Percentiles rank a stretch among this genome's conserved stretches.
These are phyloP conservation scores for Cyrtodaria siliqua DNA, from an alignment of 2,888 invertebrate species.

Conservation along the genomic window DNA sequence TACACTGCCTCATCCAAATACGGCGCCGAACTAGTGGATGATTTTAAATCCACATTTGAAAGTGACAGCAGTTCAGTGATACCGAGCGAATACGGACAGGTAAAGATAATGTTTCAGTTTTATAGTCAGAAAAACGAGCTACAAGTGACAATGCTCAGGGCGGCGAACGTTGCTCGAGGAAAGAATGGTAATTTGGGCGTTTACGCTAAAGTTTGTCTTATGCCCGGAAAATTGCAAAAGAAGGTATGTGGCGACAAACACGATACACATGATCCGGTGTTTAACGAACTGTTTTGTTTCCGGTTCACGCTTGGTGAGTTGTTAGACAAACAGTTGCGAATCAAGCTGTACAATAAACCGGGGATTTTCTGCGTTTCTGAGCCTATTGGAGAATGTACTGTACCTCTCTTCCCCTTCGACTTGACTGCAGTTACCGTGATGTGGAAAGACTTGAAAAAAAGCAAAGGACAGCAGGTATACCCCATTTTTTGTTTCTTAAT, in stretches of 20 bases:
- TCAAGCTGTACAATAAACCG: constrained; percentile 52
- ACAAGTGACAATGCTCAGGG: constrained; percentile 35
- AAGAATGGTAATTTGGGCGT: constrained; percentile 26
- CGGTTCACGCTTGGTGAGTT: constrained; percentile 26
- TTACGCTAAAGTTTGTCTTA: constrained; percentile 32
- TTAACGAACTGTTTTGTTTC: constrained; percentile 46
- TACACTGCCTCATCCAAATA: neutral
- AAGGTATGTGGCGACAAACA: constrained; percentile 28
- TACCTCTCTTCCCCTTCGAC: constrained; percentile 42
- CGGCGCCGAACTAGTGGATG: constrained; percentile 1
- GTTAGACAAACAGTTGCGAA: constrained; percentile 27
- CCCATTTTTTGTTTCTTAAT: neutral
- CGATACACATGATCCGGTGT: constrained; percentile 39
- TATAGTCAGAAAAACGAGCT: constrained; percentile 31
- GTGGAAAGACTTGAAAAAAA: constrained; percentile 37
- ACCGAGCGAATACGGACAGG: constrained; percentile 45
- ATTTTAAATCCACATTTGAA: constrained; percentile 43
- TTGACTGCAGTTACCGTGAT: constrained; percentile 48
- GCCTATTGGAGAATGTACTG: constrained; percentile 37
- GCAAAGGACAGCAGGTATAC: constrained; percentile 41
- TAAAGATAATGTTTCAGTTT: constrained; percentile 55
- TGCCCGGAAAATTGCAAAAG: constrained; percentile 41
- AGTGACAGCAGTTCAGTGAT: constrained; percentile 16
- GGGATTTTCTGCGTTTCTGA: constrained; percentile 27
- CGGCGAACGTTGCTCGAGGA: constrained; percentile 24